A percentile compares a stretch with the other conserved stretches of the same genome.
Conservation (phyloP, 1,140 invertebrate species). For the Pseudomyrmex gracilis region DNA sequence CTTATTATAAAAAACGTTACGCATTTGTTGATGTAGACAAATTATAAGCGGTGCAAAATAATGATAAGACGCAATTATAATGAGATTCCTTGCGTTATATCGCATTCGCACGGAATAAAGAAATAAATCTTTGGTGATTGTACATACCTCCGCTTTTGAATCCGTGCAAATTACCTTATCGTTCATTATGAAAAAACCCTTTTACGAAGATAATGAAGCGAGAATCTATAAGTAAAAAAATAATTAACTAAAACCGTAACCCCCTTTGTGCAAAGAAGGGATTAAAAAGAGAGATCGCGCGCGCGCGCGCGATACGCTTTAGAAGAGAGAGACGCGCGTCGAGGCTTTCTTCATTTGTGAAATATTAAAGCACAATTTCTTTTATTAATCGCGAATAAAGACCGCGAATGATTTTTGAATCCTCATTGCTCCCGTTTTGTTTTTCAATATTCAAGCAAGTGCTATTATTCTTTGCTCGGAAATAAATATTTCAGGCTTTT, state of each 20-base stretch:
- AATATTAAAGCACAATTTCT: not conserved
- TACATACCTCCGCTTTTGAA: not conserved
- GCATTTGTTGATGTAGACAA: no score
- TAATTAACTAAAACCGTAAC: constrained; percentile 14
- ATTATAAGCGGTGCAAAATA: not conserved
- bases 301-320: not conserved
- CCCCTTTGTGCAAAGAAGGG: constrained; percentile 1
- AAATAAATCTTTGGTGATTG: no score
- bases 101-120: no score
- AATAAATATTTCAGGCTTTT: not conserved
- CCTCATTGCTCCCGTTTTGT: not conserved
- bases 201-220: not conserved
- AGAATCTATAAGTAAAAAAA: constrained; percentile 1
- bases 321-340: not conserved
- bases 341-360: not conserved
- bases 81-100: no score
- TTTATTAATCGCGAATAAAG: not conserved
- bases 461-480: not conserved
- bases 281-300: not conserved
- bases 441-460: not conserved
- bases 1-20: no score
- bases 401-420: not conserved
- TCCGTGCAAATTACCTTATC: not conserved
- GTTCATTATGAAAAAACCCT: not conserved
- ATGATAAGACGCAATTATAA: not conserved